phyloP scores from a whole-genome alignment of 2,888 invertebrate species.

The Agrotis segetum region DNA sequence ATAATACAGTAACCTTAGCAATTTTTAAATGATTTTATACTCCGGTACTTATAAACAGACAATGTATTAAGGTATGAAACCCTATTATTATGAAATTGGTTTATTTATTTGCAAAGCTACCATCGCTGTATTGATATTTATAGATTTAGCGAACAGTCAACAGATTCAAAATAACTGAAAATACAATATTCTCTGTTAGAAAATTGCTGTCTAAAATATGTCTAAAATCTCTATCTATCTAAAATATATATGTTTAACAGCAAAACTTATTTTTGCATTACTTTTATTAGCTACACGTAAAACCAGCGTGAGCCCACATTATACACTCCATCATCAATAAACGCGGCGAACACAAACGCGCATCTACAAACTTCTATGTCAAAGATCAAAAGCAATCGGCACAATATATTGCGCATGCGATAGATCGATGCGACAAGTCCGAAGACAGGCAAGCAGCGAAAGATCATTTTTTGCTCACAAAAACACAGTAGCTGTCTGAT shows the following conservation, averaged over 20 bases:
- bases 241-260: no score
- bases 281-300: conserved; percentile 21
- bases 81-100: background rate
- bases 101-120: background rate
- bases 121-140: background rate
- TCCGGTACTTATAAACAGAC: no score
- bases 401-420: conserved; percentile 56
- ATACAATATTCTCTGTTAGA: no score
- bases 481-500: conserved; percentile 81
- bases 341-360: conserved; percentile 36
- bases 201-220: no score
- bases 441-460: conserved; percentile 64
- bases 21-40: background rate
- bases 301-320: conserved; percentile 39
- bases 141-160: no score
- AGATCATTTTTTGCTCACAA: conserved; percentile 70
- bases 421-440: conserved; percentile 59
- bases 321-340: conserved; percentile 25
- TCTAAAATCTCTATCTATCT: no score
- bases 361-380: conserved; percentile 29
- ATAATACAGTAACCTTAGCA: background rate
- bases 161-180: no score
- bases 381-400: conserved; percentile 52
- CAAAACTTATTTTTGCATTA: conserved; percentile 5
- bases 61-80: background rate